These are phyloP conservation scores for Hoplias malabaricus DNA, from an alignment of 2,113 vertebrate genomes.

Conservation along the genomic window DNA sequence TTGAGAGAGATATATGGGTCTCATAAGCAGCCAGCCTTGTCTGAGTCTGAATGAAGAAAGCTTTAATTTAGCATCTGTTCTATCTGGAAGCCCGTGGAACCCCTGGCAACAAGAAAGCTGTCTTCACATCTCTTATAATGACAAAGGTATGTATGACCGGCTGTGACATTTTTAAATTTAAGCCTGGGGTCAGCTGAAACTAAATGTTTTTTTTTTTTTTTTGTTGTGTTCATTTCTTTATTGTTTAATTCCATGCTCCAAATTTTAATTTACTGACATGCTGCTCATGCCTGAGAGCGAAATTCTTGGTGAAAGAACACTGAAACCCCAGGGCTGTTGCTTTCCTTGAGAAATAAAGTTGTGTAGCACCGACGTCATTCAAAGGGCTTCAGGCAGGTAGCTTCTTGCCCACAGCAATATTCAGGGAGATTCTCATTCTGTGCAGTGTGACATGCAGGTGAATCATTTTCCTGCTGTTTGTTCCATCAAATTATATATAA, in stretches of 20 bases:
- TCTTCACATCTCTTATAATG: neutral
- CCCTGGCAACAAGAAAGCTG: neutral
- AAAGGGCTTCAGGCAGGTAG: slow-evolving; percentile 1
- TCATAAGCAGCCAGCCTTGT: neutral
- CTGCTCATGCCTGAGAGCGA: slow-evolving; percentile 7
- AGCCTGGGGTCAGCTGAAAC: slow-evolving; percentile 14
- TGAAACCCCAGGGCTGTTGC: slow-evolving; percentile 8
- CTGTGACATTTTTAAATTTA: slow-evolving; percentile 4
- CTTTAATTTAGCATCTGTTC: neutral
- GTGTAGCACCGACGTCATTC: neutral
- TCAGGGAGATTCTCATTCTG: neutral
- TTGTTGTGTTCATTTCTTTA: neutral
- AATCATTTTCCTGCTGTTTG: neutral
- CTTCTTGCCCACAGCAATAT: slow-evolving; percentile 15
- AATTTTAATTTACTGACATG: slow-evolving; percentile 19
- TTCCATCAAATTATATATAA: neutral
- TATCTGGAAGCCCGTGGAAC: neutral
- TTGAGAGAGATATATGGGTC: neutral
- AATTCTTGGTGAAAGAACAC: neutral
- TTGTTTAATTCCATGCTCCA: slow-evolving; percentile 25
- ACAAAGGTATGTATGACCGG: neutral
- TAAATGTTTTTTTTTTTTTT: too few species aligned
- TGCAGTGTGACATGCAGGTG: neutral
- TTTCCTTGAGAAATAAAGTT: neutral
- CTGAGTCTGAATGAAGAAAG: neutral